A percentile compares a stretch with the other conserved stretches of the same genome.
These are phyloP conservation scores for Prenolepis imparis DNA, from an alignment of 2,888 invertebrate species.

Conservation along the genomic window DNA sequence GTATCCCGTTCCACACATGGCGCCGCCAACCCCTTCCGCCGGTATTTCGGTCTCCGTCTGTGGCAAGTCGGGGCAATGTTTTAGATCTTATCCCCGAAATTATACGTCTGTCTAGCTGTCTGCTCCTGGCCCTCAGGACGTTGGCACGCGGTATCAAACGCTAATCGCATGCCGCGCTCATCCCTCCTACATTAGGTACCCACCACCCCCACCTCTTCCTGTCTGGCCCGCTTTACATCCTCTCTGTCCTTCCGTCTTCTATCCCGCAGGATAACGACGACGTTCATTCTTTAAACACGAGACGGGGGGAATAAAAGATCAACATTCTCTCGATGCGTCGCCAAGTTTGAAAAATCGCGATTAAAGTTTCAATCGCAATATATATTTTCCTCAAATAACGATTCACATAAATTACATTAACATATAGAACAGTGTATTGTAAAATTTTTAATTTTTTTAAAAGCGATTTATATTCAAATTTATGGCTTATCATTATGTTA, in stretches of 20 bases:
- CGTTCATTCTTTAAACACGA: constrained; percentile 44
- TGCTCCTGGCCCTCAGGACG: constrained; percentile 79
- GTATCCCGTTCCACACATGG: constrained; percentile 82
- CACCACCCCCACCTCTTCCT: constrained; percentile 63
- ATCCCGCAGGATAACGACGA: constrained; percentile 69
- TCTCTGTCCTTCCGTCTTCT: constrained; percentile 66
- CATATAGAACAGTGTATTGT: neutral
- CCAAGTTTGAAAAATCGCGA: neutral
- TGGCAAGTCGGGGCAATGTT: constrained; percentile 80
- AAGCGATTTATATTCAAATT: neutral
- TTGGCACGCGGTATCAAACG: constrained; percentile 79
- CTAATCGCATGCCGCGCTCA: constrained; percentile 77
- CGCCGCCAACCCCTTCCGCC: constrained; percentile 76
- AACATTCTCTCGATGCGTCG: neutral
- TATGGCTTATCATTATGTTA: neutral
- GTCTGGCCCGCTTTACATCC: constrained; percentile 72
- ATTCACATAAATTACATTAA: neutral
- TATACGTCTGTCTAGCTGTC: constrained; percentile 85
- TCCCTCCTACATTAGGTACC: constrained; percentile 60
- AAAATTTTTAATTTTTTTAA: neutral
- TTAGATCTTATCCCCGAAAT: constrained; percentile 85
- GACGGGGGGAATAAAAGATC: constrained; percentile 9
- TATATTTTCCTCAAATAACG: neutral
- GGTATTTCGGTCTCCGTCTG: constrained; percentile 83
- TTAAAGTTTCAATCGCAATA: neutral